Percentiles rank a stretch among this genome's conserved stretches.
These are phyloP conservation scores for Lemur catta DNA, from an alignment of 2,797 vertebrate species.

Conservation along the genomic window DNA sequence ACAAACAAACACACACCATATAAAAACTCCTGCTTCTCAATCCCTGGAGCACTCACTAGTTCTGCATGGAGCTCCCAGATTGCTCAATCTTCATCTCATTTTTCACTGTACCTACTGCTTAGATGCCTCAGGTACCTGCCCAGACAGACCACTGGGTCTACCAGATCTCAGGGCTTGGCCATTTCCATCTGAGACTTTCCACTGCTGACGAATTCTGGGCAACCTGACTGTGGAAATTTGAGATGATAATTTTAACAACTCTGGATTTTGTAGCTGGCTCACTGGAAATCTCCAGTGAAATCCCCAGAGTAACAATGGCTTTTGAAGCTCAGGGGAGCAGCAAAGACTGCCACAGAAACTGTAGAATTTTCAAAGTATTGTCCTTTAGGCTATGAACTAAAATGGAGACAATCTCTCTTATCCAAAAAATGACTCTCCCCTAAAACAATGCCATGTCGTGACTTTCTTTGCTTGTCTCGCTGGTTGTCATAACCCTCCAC, in stretches of 20 bases:
- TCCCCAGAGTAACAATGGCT: background rate
- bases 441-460: background rate
- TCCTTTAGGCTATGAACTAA: background rate
- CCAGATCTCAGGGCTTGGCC: background rate
- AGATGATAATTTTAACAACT: background rate
- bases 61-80: background rate
- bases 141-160: background rate
- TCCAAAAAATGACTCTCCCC: background rate
- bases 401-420: background rate
- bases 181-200: background rate
- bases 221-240: background rate
- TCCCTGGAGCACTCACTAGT: background rate
- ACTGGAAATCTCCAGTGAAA: slow-evolving; percentile 29
- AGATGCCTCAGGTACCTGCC: background rate
- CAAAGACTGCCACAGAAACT: background rate
- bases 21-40: background rate
- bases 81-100: background rate
- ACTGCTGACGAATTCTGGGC: background rate
- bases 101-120: background rate
- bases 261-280: slow-evolving; percentile 18
- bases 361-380: background rate
- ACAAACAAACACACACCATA: background rate
- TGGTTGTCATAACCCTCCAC: background rate
- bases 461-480: background rate
- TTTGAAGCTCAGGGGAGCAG: background rate